Evolutionary conservation across 2,888 invertebrate species (phyloP), one percentile per base, ranked within the genome.

Genomic region (Shargacucullia verbasci): DNA sequence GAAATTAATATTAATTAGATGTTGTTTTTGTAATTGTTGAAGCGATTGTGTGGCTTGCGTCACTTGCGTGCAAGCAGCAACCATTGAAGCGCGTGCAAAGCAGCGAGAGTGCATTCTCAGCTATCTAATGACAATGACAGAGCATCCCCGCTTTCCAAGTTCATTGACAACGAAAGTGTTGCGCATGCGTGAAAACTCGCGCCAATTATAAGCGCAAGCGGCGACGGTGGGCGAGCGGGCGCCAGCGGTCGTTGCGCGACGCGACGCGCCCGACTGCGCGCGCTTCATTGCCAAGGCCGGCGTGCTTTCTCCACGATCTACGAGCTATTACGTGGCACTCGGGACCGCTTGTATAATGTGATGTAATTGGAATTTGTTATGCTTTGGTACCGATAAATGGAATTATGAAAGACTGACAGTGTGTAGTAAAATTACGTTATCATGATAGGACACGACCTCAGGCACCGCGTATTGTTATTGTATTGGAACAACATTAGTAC

Each of bases 131-230:
- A 92, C 92, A 92, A 91, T 90, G 90, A 90, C 88, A 84, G 90
- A 86, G 83, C 89, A 90, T 88, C 91, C 87, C 89, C 89, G 92
- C 93, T 94, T 92, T 92, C 91, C 90, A 92, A 92, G 93, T 93
- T 94, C 93, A 92, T 88, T 92, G 92, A 90, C 92, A 93, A 93
- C 83, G 93, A 94, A 92, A 94, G 93, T 93, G 86, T 85, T 82
- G 86, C 82, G 86, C 85, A 85, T 88, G 89, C 90, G 91, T 92
- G 92, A 90, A 92, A 92, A 90, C 88, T 89, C 84, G 87, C 85
- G 86, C 83, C 86, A 86, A 89, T 88, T 89, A 87, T 69, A 76
- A 79, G 77, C 78, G 77, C 75, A 59, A 71, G 44, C 53, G 72
- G 52, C 34, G 54, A 34, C 52, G 55, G 63, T 41, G 54, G 46